A percentile compares a stretch with the other conserved stretches of the same genome.
phyloP scores from a whole-genome alignment of 2,797 vertebrate genomes.

The Leptodactylus fallax region DNA sequence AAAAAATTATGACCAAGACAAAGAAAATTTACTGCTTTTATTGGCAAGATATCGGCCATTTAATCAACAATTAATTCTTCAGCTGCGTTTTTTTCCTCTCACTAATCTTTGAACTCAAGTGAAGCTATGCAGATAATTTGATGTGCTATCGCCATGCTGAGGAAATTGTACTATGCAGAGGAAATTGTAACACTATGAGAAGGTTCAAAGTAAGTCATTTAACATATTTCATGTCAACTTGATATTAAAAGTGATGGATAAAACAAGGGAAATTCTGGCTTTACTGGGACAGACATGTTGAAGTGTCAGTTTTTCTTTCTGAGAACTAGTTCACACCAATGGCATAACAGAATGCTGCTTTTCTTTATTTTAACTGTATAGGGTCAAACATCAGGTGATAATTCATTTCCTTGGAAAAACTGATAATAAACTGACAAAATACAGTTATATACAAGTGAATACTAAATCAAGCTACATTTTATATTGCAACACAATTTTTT shows the following conservation, averaged over 20 bases:
- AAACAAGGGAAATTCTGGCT: conserved; percentile 1
- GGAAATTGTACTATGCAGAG: conserved; percentile 19
- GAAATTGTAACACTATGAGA: conserved; percentile 7
- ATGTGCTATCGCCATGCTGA: conserved; percentile 36
- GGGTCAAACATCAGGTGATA: background rate
- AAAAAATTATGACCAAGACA: conserved; percentile 60
- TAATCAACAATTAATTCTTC: conserved; percentile 53
- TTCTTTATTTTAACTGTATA: background rate
- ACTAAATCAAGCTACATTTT: too few species aligned
- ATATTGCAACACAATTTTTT: too few species aligned
- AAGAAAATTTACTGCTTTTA: conserved; percentile 40
- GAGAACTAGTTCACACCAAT: background rate
- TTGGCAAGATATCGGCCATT: conserved; percentile 52
- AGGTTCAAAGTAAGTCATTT: conserved; percentile 28
- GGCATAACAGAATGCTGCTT: background rate
- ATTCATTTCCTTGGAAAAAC: background rate
- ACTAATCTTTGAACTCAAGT: conserved; percentile 17
- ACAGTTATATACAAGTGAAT: too few species aligned
- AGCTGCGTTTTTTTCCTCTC: background rate
- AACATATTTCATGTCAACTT: conserved; percentile 25
- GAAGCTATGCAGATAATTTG: conserved; percentile 47
- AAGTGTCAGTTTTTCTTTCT: background rate
- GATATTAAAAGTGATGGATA: conserved; percentile 16
- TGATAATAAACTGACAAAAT: too few species aligned
- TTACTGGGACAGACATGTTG: background rate